Evolutionary conservation across 2,888 invertebrate species (phyloP).

Genomic region (Rhopalosiphum nymphaeae): DNA sequence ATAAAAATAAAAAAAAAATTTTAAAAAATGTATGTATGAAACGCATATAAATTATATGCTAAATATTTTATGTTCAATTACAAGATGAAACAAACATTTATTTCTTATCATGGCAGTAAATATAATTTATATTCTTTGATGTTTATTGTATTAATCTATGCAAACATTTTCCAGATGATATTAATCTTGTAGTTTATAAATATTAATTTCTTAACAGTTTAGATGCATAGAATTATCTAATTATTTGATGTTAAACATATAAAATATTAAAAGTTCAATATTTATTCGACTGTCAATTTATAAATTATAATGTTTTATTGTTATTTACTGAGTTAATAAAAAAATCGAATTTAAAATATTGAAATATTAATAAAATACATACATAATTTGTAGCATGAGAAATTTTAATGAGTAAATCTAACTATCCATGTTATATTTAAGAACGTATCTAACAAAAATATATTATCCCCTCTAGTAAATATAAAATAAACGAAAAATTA

Average conservation of each 20-base stretch:
- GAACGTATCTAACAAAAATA: neutral
- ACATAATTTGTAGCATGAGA: no score
- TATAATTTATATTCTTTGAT: slow-evolving; percentile 12
- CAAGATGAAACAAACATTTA: slow-evolving; percentile 5
- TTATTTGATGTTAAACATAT: neutral
- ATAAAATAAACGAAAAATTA: neutral
- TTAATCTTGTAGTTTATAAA: neutral
- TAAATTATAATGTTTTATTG: neutral
- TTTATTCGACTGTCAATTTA: neutral
- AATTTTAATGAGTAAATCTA: neutral
- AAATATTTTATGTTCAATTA: neutral
- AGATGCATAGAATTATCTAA: neutral
- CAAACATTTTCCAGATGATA: neutral
- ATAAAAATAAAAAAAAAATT: neutral
- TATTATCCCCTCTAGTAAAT: no score
- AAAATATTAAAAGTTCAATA: no score
- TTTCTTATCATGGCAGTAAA: neutral
- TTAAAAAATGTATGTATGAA: neutral
- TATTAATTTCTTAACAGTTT: neutral
- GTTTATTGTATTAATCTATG: slow-evolving; percentile 3
- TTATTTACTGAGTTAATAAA: neutral
- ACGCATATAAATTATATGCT: neutral
- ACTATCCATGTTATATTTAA: neutral
- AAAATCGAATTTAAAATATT: neutral
- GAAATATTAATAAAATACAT: neutral